Conservation (phyloP, 2,113 vertebrate genomes). For the Nettapus auritus region DNA sequence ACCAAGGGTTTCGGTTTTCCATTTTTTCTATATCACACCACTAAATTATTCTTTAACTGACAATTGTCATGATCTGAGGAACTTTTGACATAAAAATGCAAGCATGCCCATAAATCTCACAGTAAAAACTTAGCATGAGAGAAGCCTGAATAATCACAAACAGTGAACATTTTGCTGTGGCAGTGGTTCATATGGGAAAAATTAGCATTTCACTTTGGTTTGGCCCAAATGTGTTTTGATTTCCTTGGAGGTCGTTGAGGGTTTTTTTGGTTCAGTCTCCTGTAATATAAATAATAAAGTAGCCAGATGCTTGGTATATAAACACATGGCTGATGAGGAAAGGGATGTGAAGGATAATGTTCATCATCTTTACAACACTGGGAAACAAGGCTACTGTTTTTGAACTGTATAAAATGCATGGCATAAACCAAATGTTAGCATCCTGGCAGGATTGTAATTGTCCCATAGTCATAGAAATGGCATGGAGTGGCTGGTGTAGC, state of each 20-base stretch:
- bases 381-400: background rate
- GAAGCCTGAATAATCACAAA: conserved; percentile 51
- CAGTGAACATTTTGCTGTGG: conserved; percentile 29
- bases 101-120: conserved; percentile 46
- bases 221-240: conserved; percentile 66
- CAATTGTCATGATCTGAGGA: conserved; percentile 26
- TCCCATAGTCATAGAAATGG: background rate
- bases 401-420: background rate
- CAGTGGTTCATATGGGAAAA: conserved; percentile 45
- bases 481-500: background rate
- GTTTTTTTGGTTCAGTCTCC: conserved; percentile 26
- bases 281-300: conserved; percentile 56
- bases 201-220: conserved; percentile 39
- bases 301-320: conserved; percentile 62
- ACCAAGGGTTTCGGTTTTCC: background rate
- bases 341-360: conserved; percentile 44
- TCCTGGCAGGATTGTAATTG: background rate
- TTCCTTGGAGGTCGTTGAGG: conserved; percentile 49
- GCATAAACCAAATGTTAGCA: background rate
- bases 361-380: conserved; percentile 51
- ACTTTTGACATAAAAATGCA: conserved; percentile 52
- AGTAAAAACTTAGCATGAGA: conserved; percentile 40
- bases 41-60: conserved; percentile 46
- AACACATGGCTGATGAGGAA: conserved; percentile 67
- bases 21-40: background rate